Evolutionary conservation across 2,797 vertebrate genomes (phyloP).

Genomic region (Tiaroga cobitis): DNA sequence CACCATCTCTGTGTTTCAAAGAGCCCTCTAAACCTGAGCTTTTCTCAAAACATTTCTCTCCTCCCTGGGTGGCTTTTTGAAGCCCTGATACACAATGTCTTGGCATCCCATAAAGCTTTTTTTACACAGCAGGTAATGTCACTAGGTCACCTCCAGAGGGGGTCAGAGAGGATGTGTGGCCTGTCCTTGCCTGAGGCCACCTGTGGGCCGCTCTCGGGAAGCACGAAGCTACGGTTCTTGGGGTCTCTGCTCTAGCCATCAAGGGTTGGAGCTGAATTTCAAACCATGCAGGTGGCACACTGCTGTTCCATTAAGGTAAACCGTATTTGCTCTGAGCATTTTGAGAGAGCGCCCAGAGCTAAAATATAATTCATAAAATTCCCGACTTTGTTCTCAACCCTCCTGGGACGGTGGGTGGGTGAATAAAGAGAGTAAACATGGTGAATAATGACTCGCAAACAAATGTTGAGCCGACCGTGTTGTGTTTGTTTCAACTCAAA

Average conservation of each 20-base stretch:
- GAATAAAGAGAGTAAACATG: constrained; percentile 33
- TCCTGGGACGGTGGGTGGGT: constrained; percentile 5
- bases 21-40: constrained; percentile 45
- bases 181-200: constrained; percentile 60
- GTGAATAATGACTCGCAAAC: constrained; percentile 23
- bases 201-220: constrained; percentile 51
- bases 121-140: constrained; percentile 45
- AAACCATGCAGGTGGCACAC: constrained; percentile 63
- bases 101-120: constrained; percentile 40
- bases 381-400: constrained; percentile 40
- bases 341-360: constrained; percentile 62
- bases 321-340: constrained; percentile 61
- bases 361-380: constrained; percentile 63
- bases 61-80: constrained; percentile 45
- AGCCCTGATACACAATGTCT: constrained; percentile 33
- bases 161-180: constrained; percentile 54
- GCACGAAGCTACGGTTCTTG: constrained; percentile 57
- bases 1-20: constrained; percentile 37
- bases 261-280: constrained; percentile 60
- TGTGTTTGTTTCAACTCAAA: not conserved
- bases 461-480: not conserved
- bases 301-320: constrained; percentile 57
- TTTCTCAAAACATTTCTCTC: constrained; percentile 47
- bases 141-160: constrained; percentile 57
- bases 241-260: constrained; percentile 52